phyloP scores from a whole-genome alignment of 2,888 invertebrate genomes.

The Tortrix viridana region DNA sequence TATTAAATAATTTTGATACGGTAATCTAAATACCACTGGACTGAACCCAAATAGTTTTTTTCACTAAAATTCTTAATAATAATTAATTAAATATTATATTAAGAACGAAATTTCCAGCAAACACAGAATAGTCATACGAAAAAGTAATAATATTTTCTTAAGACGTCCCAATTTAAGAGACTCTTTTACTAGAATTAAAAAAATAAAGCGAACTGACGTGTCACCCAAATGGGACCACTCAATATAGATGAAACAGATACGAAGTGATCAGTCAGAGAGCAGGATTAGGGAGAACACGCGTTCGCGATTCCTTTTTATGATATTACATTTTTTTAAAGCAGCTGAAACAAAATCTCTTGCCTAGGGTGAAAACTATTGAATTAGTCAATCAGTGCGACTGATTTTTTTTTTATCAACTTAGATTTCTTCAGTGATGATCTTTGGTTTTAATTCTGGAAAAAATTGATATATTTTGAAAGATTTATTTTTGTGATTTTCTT shows the following conservation, averaged over 20 bases:
- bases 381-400: slow-evolving; percentile 7
- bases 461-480: too few species aligned
- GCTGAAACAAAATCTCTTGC: slow-evolving; percentile 27
- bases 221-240: slow-evolving; percentile 33
- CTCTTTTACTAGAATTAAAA: slow-evolving; percentile 37
- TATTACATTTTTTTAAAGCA: slow-evolving; percentile 39
- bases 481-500: too few species aligned
- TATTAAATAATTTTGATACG: too few species aligned
- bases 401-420: slow-evolving; percentile 12
- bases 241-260: slow-evolving; percentile 42
- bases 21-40: too few species aligned
- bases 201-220: slow-evolving; percentile 12
- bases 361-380: slow-evolving; percentile 23
- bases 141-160: too few species aligned
- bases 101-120: too few species aligned
- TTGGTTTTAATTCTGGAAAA: too few species aligned
- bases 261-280: slow-evolving; percentile 51
- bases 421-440: background rate
- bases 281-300: slow-evolving; percentile 45
- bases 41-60: too few species aligned
- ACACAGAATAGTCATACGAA: too few species aligned
- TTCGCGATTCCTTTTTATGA: slow-evolving; percentile 37
- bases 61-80: too few species aligned
- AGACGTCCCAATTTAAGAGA: too few species aligned
- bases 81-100: too few species aligned